Base-by-base conservation (phyloP, 2,113 vertebrate genomes). In the Chlamydotis undulata region DNA sequence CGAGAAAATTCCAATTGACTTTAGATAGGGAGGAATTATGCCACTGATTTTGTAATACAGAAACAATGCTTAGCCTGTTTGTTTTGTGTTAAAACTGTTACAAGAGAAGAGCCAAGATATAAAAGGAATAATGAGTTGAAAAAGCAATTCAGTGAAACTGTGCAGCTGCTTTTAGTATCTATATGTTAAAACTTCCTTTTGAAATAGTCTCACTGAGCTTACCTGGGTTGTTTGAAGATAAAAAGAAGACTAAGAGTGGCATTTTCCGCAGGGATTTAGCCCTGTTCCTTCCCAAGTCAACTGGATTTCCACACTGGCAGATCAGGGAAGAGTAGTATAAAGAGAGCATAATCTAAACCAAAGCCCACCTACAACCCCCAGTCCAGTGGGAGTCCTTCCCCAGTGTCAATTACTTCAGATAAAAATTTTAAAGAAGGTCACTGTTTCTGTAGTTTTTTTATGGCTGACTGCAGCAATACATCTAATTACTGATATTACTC, bases 291-390 rank as follows among this genome's bases (percentile, higher is more conserved):
- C 65, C 89, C 43, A 78, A 94, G 39, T 94, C 60, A 60, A 59
- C 52, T 74, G 76, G 55, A 89, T 95, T 96, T 96, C 49, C 71
- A 88, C n/a, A 61, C 28, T 87, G 76, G 39, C 26, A 69, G 37
- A 52, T 83, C 64, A 75, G 69, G 29, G 35, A 81, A 78, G 21
- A 81, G 24, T n/a, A 67, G 22, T 68, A 37, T 19, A 77, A 59
- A 67, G n/a, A 59, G 14, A 89, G 12, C 17, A 59, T 57, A 81
- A 63, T 59, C 47, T 88, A 77, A 92, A 70, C 52, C 60, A 90
- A 90, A 94, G 63, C 37, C 37, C 19, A 53, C 16, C 93, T 61
- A 61, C 12, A 80, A 26, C 9, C 28, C 4, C 7, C 33, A 47
- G 19, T 55, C 37, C 60, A 55, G 37, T 59, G 50, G 10, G 70